Evolutionary conservation across 2,797 vertebrate genomes (phyloP).

Genomic region (Lacerta bilineata): DNA sequence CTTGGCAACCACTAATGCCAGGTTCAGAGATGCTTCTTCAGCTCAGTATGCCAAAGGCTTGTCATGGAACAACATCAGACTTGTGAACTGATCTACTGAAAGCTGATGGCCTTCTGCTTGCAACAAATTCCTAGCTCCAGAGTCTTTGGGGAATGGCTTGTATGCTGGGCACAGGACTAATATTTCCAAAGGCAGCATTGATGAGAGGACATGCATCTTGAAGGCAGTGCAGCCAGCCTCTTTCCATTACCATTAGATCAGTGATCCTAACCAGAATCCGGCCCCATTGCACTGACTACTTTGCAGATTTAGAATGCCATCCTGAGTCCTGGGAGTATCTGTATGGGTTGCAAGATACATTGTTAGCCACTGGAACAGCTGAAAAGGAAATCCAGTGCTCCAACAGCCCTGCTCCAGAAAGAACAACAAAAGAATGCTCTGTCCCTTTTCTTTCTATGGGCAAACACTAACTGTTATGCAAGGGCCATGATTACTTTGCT

Average conservation of each 20-base stretch:
- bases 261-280: neutral
- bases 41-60: neutral
- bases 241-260: neutral
- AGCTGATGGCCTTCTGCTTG: neutral
- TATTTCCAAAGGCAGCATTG: conserved; percentile 9
- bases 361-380: neutral
- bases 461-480: neutral
- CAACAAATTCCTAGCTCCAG: neutral
- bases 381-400: neutral
- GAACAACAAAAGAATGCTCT: neutral
- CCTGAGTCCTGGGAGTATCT: neutral
- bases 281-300: neutral
- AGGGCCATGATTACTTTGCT: neutral
- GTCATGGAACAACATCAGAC: neutral
- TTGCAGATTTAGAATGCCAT: neutral
- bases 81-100: neutral
- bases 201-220: neutral
- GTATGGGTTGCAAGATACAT: neutral
- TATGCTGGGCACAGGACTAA: neutral
- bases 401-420: neutral
- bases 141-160: neutral
- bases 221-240: neutral
- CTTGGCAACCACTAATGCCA: neutral
- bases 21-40: conserved; percentile 1
- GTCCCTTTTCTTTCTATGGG: neutral